phyloP scores from a whole-genome alignment of 1,140 invertebrate species.

The Trichogramma pretiosum region DNA sequence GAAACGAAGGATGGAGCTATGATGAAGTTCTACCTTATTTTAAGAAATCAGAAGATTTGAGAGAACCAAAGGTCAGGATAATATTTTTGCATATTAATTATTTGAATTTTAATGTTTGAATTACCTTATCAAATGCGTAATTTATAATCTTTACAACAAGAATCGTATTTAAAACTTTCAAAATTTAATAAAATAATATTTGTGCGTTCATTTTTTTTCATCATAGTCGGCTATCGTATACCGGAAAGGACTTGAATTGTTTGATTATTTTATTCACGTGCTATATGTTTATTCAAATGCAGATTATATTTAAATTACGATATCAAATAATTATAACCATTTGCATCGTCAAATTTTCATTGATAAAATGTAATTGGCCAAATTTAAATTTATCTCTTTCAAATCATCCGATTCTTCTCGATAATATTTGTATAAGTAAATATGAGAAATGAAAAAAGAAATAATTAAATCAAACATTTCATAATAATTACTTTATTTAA shows the following conservation, averaged over 20 bases:
- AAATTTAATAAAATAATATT: too few species aligned
- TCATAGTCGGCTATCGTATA: neutral
- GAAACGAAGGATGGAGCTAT: constrained; percentile 54
- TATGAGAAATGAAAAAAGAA: neutral
- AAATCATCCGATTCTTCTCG: too few species aligned
- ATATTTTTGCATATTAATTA: neutral
- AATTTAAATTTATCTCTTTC: too few species aligned
- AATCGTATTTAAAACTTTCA: neutral
- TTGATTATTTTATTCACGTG: too few species aligned
- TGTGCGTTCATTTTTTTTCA: too few species aligned
- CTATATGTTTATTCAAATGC: too few species aligned
- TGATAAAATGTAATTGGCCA: neutral
- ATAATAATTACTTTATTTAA: neutral
- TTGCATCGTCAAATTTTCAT: too few species aligned
- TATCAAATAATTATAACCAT: too few species aligned
- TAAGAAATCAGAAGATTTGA: constrained; percentile 37
- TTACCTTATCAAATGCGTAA: neutral
- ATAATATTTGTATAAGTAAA: too few species aligned
- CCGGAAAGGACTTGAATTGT: neutral
- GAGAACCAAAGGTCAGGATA: constrained; percentile 8
- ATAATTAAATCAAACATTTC: neutral
- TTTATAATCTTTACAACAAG: neutral
- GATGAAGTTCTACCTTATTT: constrained; percentile 48
- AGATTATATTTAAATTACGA: too few species aligned
- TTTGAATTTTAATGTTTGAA: too few species aligned